phyloP scores from a whole-genome alignment of 2,888 invertebrate species.

The Tethea ocularis region DNA sequence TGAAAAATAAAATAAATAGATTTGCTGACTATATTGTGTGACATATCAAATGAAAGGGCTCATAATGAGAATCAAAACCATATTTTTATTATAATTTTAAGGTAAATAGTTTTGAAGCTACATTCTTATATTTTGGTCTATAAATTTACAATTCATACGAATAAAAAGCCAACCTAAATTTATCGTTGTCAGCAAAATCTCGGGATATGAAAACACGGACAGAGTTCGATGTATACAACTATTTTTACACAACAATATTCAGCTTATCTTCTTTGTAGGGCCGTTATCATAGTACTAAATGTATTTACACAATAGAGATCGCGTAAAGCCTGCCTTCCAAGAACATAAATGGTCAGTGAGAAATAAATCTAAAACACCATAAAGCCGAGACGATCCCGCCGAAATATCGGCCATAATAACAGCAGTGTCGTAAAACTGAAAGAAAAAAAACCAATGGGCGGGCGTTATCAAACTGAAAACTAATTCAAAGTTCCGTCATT shows the following conservation, averaged over 20 bases:
- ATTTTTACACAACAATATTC: conserved; percentile 7
- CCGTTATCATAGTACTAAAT: conserved; percentile 23
- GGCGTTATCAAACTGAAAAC: conserved; percentile 74
- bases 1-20: too few relatives aligned
- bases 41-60: too few relatives aligned
- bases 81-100: too few relatives aligned
- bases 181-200: not conserved
- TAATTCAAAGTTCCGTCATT: conserved; percentile 79
- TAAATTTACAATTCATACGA: not conserved
- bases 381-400: conserved; percentile 55
- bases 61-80: too few relatives aligned
- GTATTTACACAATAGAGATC: conserved; percentile 25
- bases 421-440: conserved; percentile 56
- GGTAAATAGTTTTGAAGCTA: too few relatives aligned
- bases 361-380: conserved; percentile 52
- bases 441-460: conserved; percentile 51
- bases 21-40: too few relatives aligned
- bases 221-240: not conserved
- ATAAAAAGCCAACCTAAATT: not conserved
- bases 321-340: conserved; percentile 20
- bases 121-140: too few relatives aligned
- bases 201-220: not conserved
- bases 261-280: conserved; percentile 25
- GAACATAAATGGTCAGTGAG: conserved; percentile 43
- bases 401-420: conserved; percentile 60